Conservation (phyloP, 2,113 vertebrate species). For the Bubo bubo region DNA sequence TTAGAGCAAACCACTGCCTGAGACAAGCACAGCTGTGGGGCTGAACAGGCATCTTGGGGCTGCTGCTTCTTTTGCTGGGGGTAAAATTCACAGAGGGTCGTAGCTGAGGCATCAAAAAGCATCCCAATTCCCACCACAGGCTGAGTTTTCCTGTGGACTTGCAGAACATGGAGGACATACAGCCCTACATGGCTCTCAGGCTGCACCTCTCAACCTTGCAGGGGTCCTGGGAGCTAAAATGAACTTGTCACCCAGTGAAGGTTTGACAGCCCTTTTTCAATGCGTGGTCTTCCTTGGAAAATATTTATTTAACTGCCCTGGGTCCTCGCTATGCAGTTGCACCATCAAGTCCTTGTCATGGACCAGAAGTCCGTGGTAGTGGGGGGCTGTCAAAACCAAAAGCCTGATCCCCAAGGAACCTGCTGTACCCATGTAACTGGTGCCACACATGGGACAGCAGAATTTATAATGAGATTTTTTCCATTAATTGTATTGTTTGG, state of each 20-base stretch:
- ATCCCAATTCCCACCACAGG: background rate
- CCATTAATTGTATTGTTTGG: background rate
- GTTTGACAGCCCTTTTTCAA: background rate
- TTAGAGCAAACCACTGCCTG: slow-evolving; percentile 47
- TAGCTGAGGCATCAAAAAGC: background rate
- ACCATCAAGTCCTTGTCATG: background rate
- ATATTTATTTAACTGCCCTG: background rate
- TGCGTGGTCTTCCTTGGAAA: background rate
- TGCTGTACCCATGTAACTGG: background rate
- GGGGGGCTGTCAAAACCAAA: background rate
- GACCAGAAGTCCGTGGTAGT: background rate
- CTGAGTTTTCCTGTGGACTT: background rate
- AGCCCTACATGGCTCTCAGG: background rate
- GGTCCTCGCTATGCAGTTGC: background rate
- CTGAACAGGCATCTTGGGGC: background rate
- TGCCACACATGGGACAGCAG: background rate
- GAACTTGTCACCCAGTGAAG: background rate
- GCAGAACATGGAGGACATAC: background rate
- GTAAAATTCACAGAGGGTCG: background rate
- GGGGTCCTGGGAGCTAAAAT: background rate
- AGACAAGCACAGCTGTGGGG: background rate
- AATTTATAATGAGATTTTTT: background rate
- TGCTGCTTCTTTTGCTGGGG: background rate
- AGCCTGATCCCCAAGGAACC: background rate
- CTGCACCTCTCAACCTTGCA: background rate